These are phyloP conservation scores for Apocheima hispidaria DNA, from an alignment of 2,888 invertebrate genomes.

Conservation along the genomic window DNA sequence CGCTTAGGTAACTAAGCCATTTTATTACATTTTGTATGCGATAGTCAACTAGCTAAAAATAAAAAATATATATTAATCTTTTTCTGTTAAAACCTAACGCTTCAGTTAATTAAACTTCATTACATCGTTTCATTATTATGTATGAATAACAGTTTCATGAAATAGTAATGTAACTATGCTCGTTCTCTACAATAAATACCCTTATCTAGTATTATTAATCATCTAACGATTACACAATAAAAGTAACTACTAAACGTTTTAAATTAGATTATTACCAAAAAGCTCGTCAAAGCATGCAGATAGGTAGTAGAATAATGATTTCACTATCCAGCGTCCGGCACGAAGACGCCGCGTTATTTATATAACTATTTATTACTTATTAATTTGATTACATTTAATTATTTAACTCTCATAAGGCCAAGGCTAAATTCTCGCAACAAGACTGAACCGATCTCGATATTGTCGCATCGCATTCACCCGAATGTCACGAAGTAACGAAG, in stretches of 20 bases:
- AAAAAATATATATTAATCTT: conserved; percentile 83
- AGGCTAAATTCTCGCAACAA: conserved; percentile 86
- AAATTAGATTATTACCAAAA: conserved; percentile 86
- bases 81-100: conserved; percentile 78
- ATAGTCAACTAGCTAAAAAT: conserved; percentile 85
- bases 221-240: conserved; percentile 84
- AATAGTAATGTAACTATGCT: conserved; percentile 82
- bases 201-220: conserved; percentile 82
- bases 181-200: conserved; percentile 85
- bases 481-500: conserved; percentile 37
- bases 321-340: conserved; percentile 81
- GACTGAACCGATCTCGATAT: conserved; percentile 75
- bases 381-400: conserved; percentile 83
- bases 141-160: conserved; percentile 78
- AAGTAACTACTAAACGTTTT: conserved; percentile 82
- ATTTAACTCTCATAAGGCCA: conserved; percentile 86
- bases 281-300: conserved; percentile 87
- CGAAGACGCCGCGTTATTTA: conserved; percentile 69
- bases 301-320: conserved; percentile 83
- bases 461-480: conserved; percentile 70
- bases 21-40: conserved; percentile 71
- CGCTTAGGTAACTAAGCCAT: conserved; percentile 73
- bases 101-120: conserved; percentile 75
- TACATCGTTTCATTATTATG: conserved; percentile 82
- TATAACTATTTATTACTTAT: conserved; percentile 69